Conservation (phyloP, 2,888 invertebrate species). For the Sarcophaga carnaria region DNA sequence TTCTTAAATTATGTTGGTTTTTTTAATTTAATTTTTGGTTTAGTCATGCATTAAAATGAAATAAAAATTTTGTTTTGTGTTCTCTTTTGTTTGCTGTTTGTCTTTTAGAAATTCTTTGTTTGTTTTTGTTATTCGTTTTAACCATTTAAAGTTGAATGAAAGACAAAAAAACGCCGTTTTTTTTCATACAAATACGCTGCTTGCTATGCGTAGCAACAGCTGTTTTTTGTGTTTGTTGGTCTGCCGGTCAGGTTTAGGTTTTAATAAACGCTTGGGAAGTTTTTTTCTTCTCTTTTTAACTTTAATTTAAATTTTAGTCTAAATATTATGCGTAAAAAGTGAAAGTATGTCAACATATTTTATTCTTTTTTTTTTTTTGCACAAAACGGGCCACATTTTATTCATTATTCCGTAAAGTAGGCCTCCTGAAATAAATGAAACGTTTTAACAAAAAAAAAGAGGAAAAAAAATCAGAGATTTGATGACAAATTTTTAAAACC, state of each 20-base stretch:
- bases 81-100: constrained; percentile 1
- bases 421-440: not conserved
- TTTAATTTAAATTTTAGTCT: not conserved
- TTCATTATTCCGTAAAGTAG: not conserved
- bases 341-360: not conserved
- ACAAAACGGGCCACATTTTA: no score
- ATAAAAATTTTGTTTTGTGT: constrained; percentile 20
- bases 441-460: no score
- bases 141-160: no score
- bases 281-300: not conserved
- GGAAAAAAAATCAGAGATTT: no score
- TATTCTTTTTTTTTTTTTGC: not conserved
- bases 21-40: constrained; percentile 40
- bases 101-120: constrained; percentile 14
- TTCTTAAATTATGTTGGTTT: not conserved
- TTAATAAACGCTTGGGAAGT: not conserved
- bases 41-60: constrained; percentile 28
- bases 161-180: no score
- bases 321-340: not conserved
- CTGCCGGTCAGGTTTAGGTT: not conserved
- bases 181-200: no score
- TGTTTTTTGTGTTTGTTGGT: no score
- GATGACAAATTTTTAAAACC: no score
- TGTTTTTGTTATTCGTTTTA: not conserved
- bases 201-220: no score